Evolutionary conservation across 2,888 invertebrate genomes (phyloP).

Genomic region (Neuroscelio doddi): DNA sequence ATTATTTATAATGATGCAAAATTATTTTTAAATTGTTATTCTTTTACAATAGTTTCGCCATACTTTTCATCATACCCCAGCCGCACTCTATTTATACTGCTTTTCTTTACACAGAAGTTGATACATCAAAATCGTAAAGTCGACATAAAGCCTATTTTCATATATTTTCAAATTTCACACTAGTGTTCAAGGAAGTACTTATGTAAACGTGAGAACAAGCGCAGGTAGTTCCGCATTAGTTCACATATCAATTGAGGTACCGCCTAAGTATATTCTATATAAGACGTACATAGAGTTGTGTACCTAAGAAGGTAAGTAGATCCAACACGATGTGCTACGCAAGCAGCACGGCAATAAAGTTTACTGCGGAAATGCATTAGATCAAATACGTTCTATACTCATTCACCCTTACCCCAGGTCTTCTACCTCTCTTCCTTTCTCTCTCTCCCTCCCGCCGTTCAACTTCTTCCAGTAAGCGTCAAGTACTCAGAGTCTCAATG

Average conservation of each 20-base stretch:
- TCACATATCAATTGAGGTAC: slow-evolving; percentile 14
- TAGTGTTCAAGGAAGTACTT: background rate
- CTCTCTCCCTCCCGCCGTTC: slow-evolving; percentile 26
- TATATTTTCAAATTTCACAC: background rate
- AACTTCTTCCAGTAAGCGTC: slow-evolving; percentile 37
- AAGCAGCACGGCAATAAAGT: slow-evolving; percentile 66
- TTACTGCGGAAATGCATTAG: slow-evolving; percentile 70
- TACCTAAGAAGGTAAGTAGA: slow-evolving; percentile 43
- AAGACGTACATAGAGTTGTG: slow-evolving; percentile 28
- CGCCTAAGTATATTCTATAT: slow-evolving; percentile 11
- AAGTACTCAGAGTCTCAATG: slow-evolving; percentile 58
- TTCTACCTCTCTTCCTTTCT: slow-evolving; percentile 17
- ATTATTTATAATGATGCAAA: too few relatives aligned
- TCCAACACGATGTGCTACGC: slow-evolving; percentile 48
- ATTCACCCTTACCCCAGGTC: slow-evolving; percentile 37
- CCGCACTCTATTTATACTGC: too few relatives aligned
- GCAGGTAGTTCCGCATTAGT: background rate
- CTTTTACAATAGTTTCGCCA: too few relatives aligned
- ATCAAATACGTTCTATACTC: slow-evolving; percentile 63
- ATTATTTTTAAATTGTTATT: too few relatives aligned
- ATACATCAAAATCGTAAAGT: too few relatives aligned
- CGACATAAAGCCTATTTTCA: too few relatives aligned
- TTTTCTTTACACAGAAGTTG: too few relatives aligned
- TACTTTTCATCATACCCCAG: too few relatives aligned
- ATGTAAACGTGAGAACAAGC: slow-evolving; percentile 7